Base-by-base conservation (phyloP, 2,113 vertebrate species). In the Triplophysa rosa region DNA sequence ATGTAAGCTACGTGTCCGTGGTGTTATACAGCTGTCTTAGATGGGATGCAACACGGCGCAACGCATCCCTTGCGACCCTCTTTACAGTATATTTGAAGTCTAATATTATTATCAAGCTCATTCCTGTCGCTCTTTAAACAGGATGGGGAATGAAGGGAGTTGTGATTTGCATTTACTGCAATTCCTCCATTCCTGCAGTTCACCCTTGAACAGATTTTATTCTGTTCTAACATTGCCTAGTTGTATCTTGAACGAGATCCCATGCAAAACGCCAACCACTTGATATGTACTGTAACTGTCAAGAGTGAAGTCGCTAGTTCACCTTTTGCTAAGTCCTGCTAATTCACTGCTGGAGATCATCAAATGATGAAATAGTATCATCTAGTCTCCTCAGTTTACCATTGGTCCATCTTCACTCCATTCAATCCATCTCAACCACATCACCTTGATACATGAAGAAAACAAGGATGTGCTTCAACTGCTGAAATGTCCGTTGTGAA, bases 321-420 rank as follows among this genome's bases (percentile, higher is more conserved):
- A 14, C 21, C 78, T 40, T 80, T 79, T 33, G 29, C 74, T 80
- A 66, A 33, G 82, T 82, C 37, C 56, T 17, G 68, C 65, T 68
- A 67, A 75, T 65, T 13, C 14, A 24, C 42, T 45, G 71, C 71
- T 81, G 73, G 67, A 82, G 67, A 68, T 82, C 63, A 82, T 86
- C 68, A 77, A 67, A 7, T 24, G 77, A 77, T 77, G 52, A 82
- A 77, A 80, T 77, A 12, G 64, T 59, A 24, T 77, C 45, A 52
- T 59, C 24, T 40, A 47, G 19, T 23, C 42, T 52, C 45, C 24
- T 56, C 24, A 61, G 59, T 16, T 42, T 17, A 21, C 17, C 24
- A 63, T 45, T 58, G 61, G 49, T 73, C 49, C 47, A 9, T 80
- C 82, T 29, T 24, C 70, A 37, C 24, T 75, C 0, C 6, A 21